These are phyloP conservation scores for Cichlasoma orientale DNA, from an alignment of 2,797 vertebrate genomes.

Conservation along the genomic window DNA sequence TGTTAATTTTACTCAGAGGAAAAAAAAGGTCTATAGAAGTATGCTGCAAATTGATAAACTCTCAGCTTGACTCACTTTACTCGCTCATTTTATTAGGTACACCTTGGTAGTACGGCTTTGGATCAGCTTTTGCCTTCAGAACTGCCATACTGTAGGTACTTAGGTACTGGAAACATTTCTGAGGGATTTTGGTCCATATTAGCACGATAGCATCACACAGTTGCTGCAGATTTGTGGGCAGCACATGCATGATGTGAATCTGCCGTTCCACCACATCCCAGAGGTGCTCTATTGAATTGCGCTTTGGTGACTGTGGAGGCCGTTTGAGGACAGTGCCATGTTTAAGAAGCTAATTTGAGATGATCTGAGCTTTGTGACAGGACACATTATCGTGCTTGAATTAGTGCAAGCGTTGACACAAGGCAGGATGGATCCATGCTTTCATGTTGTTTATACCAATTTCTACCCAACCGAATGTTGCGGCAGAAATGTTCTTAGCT, in stretches of 20 bases:
- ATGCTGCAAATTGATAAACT: no score
- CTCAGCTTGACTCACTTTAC: background rate
- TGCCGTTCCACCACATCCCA: background rate
- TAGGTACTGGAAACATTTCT: background rate
- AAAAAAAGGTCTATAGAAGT: no score
- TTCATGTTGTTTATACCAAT: no score
- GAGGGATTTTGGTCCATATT: background rate
- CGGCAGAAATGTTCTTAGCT: background rate
- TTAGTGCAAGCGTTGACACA: no score
- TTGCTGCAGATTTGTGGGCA: background rate
- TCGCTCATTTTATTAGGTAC: no score
- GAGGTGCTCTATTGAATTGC: background rate
- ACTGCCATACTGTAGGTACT: no score
- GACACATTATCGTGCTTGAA: no score
- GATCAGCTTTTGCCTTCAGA: no score
- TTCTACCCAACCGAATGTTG: background rate
- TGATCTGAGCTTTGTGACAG: background rate
- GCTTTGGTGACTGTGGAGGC: background rate
- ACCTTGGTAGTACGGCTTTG: no score
- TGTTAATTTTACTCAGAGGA: background rate
- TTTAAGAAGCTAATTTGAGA: background rate
- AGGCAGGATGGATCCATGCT: no score
- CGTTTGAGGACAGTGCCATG: background rate
- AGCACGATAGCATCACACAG: background rate
- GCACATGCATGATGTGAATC: background rate